Evolutionary conservation across 1,140 invertebrate genomes (phyloP), one percentile per base, ranked within the genome.

Genomic region (Saccostrea glomerata): DNA sequence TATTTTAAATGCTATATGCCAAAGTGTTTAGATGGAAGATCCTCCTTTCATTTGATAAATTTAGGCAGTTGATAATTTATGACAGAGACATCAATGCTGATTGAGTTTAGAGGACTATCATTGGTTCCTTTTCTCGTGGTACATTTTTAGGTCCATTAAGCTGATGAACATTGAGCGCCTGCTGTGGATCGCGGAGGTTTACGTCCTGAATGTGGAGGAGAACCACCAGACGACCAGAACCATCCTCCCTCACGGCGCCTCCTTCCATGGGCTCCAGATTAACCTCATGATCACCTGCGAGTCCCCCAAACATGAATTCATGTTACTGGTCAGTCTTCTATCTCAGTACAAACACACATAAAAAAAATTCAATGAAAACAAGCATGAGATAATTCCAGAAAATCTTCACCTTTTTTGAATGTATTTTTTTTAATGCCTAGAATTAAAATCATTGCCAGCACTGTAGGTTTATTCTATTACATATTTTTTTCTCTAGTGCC

Each of bases 161-260:
- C 88, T 95, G 54, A 94, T 96, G 91, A 95, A 95, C 88, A 95
- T 96, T 85, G 94, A 95, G 63, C 92, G 96, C 7, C 89, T 96
- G 60, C 88, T 96, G 84, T 94, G 95, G 93, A 93, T 96, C 36
- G 95, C 95, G 9, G 95, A 96, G 89, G 90, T 93, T 40, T 96
- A 96, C 90, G 94, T 96, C 47, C 93, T 95, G 54, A 94, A 92
- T 56, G 95, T 96, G 25, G 96, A 96, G 90, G 96, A 96, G 89
- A 91, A 91, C 54, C 94, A 96, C 87, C 90, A 92, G 20, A 93
- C 93, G 7, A 93, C 94, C 5, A 92, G 96, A 36, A 95, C 94
- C 23, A 95, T 96, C 85, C 92, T 95, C 4, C 95, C 96, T 47
- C 96, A 96, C 91, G 96, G 95, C 5, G 94, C 95, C 36, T 95